Conservation (phyloP, 2,113 vertebrate species). For the Corynorhinus townsendii region DNA sequence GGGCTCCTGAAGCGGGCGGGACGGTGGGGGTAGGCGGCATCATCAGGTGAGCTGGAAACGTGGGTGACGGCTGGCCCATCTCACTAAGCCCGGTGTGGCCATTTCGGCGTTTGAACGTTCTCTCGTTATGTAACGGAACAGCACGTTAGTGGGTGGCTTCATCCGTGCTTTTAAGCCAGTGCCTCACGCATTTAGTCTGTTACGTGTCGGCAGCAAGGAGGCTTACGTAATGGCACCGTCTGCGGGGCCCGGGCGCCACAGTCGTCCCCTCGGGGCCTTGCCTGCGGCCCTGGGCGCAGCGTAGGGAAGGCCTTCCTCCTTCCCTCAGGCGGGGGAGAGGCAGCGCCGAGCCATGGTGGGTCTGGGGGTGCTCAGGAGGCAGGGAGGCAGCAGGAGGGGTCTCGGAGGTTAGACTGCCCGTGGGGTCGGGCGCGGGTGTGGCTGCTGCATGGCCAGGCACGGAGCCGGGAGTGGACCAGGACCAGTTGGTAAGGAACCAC, state of each 20-base stretch:
- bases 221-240: neutral
- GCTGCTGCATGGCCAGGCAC: fast-evolving
- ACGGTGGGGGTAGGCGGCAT: neutral
- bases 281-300: neutral
- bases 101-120: neutral
- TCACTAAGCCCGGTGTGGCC: too few species aligned
- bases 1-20: neutral
- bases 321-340: fast-evolving
- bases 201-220: neutral
- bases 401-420: too few species aligned
- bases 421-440: fast-evolving
- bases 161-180: neutral
- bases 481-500: neutral
- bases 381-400: neutral
- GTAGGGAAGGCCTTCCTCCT: neutral
- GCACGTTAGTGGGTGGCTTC: neutral
- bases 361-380: neutral
- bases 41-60: neutral
- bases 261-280: neutral
- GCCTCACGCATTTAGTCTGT: neutral
- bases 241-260: neutral
- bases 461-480: neutral
- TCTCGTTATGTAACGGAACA: neutral
- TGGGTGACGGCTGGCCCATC: neutral
- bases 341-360: neutral